phyloP scores from a whole-genome alignment of 64 coral and sea anemone genomes.

The Montipora sp. region DNA sequence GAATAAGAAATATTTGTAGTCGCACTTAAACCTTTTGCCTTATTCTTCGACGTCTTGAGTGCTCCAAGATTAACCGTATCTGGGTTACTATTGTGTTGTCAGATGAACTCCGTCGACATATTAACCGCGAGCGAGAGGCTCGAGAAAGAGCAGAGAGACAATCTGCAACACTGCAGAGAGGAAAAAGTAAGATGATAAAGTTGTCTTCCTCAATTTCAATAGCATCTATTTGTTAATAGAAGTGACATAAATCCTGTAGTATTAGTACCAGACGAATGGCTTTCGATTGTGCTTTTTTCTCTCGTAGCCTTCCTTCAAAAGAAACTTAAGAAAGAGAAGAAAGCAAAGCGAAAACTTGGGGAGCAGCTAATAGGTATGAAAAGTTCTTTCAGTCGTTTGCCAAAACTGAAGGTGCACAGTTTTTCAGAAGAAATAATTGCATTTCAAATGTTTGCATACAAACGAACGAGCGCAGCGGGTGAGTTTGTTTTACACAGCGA shows the following conservation, averaged over 20 bases:
- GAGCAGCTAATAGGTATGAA: constrained; percentile 80
- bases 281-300: neutral
- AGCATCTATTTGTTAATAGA: too few species aligned
- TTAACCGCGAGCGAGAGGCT: constrained; percentile 85
- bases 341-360: constrained; percentile 75
- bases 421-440: too few species aligned
- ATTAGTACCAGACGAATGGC: too few species aligned
- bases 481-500: neutral
- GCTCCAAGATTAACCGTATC: neutral
- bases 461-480: too few species aligned
- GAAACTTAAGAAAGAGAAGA: constrained; percentile 95
- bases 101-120: constrained; percentile 90
- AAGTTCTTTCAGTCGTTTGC: neutral
- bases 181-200: constrained; percentile 73
- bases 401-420: neutral
- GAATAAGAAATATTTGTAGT: too few species aligned
- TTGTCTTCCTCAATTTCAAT: neutral
- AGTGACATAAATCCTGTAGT: too few species aligned
- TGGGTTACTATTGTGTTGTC: neutral
- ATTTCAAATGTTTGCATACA: too few species aligned
- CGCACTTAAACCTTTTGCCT: too few species aligned
- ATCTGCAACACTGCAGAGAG: constrained; percentile 75
- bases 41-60: neutral
- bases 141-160: constrained; percentile 81
- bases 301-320: constrained; percentile 89